Evolutionary conservation across 2,888 invertebrate genomes (phyloP), one percentile per base, ranked within the genome.

Genomic region (Dryobotodes eremita): DNA sequence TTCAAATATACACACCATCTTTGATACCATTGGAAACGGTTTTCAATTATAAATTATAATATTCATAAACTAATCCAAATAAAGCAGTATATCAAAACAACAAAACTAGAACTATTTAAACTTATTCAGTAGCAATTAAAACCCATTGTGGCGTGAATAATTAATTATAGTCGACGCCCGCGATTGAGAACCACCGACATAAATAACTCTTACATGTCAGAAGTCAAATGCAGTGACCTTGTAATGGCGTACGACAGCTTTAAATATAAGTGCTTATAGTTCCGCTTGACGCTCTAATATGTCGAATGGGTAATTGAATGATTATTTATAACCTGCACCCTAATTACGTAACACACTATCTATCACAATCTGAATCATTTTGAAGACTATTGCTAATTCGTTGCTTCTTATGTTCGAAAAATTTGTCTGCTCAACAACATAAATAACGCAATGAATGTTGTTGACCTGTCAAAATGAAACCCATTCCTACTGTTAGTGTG

Each of bases 191-290:
- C 31, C 79, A 57, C 42, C 84, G 75, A 55, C 66, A 26, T 31
- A 20, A 53, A 72, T 66, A 59, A 8, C 36, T 57, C 42, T 78
- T 72, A 66, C 70, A 65, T 65, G 72, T 71, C 66, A 87, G 17
- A 55, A 66, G 75, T 73, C 87, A 87, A 75, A 73, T 71, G 70
- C 75, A 73, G 36, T 77, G 71, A 86, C 87, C 84, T 84, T 84
- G 86, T 59, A 55, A 74, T 66, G 36, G 20, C 57, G 69, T 65
- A 13, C 26, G 26, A 26, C 10, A 26, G 48, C 1, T 68, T 36
- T 42, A 15, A 71, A 75, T 74, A 17, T 26, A 57, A 59, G 11
- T 69, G 50, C 23, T 62, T 50, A 13, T 73, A 11, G 69, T 71
- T 70, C 26, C 50, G 55, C 20, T 79, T 71, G 57, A 36, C 8